A percentile compares a stretch with the other conserved stretches of the same genome.
phyloP scores from a whole-genome alignment of 37 sponge, comb jelly and placozoan species.

The Mnemiopsis leidyi region DNA sequence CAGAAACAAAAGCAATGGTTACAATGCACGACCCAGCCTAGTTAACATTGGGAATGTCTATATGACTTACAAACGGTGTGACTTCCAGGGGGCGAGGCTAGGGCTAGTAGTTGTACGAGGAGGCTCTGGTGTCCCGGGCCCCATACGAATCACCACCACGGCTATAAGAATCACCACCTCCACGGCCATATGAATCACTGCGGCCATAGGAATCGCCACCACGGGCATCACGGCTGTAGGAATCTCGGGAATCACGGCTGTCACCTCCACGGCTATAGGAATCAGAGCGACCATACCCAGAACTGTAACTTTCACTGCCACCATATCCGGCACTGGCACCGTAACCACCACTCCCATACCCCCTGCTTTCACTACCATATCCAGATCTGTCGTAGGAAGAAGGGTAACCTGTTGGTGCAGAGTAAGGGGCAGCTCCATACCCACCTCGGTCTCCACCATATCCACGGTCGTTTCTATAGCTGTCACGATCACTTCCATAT shows the following conservation, averaged over 20 bases:
- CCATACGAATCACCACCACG: too few species aligned
- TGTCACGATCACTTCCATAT: neutral
- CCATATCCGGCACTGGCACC: neutral
- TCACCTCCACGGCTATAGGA: neutral
- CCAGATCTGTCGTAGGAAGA: neutral
- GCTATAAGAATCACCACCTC: neutral
- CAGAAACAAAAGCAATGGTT: too few species aligned
- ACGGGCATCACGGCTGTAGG: too few species aligned
- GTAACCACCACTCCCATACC: neutral
- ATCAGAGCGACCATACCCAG: neutral
- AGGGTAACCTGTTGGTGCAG: neutral
- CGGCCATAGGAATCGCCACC: neutral
- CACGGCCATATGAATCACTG: neutral
- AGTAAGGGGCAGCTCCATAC: neutral
- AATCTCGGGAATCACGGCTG: neutral
- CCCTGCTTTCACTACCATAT: neutral
- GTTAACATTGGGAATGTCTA: neutral
- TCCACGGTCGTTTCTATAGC: neutral
- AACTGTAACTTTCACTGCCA: neutral
- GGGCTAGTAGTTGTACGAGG: neutral
- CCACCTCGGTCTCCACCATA: constrained; percentile 29
- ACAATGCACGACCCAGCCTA: too few species aligned
- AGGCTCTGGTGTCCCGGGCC: neutral
- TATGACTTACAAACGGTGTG: neutral
- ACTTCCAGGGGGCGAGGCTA: neutral